Conservation (phyloP, 2,113 vertebrate genomes). For the Pseudopipra pipra region DNA sequence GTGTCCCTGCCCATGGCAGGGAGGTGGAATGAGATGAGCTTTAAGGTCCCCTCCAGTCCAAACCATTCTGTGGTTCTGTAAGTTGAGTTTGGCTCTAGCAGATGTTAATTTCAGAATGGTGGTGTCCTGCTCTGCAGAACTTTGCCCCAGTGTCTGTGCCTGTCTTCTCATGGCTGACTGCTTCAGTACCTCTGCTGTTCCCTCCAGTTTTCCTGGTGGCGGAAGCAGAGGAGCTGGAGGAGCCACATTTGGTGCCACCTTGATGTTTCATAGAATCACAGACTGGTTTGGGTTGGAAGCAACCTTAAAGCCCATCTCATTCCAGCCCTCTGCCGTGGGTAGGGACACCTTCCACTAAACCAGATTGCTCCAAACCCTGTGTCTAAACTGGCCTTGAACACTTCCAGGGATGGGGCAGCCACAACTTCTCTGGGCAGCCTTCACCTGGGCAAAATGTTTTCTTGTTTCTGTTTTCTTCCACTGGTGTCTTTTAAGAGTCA, state of each 20-base stretch:
- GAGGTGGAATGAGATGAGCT: neutral
- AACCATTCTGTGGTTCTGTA: neutral
- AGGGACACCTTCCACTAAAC: neutral
- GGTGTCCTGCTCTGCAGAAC: neutral
- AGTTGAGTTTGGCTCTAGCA: neutral
- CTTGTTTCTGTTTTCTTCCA: neutral
- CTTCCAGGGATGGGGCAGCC: neutral
- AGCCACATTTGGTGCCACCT: neutral
- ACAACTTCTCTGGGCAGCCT: neutral
- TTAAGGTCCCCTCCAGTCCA: neutral
- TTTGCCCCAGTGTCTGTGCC: neutral
- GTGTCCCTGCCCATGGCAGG: neutral
- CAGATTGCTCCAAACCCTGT: neutral
- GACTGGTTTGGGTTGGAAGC: neutral
- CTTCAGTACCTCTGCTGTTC: neutral
- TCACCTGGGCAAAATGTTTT: neutral
- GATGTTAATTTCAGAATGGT: neutral
- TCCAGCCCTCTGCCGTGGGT: neutral
- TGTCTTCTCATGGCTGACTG: neutral
- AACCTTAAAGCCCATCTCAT: neutral
- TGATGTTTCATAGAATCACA: neutral
- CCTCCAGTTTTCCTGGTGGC: fast-evolving
- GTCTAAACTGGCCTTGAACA: neutral
- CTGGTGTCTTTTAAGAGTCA: neutral
- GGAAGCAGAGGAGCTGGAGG: neutral